Conservation (phyloP, 2,113 vertebrate species). For the Corythaeola cristata region DNA sequence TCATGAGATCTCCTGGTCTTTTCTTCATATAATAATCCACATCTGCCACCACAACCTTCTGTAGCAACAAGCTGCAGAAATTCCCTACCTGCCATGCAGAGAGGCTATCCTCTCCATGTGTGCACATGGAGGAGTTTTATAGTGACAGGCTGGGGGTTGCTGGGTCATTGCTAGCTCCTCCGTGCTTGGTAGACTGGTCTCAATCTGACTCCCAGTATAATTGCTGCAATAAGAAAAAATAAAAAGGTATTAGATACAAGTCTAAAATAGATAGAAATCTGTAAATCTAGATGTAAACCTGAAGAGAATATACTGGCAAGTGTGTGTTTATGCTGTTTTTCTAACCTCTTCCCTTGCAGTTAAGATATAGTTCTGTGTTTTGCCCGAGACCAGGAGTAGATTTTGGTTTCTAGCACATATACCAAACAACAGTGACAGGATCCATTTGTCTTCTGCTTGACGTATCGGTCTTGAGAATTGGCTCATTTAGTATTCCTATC, state of each 20-base stretch:
- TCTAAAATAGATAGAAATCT: background rate
- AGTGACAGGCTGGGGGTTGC: background rate
- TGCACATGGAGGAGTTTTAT: accelerated
- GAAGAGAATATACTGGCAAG: background rate
- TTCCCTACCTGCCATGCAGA: background rate
- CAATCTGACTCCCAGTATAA: background rate
- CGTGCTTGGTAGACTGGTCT: background rate
- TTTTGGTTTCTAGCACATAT: background rate
- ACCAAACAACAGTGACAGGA: background rate
- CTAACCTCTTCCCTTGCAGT: background rate
- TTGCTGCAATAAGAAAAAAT: background rate
- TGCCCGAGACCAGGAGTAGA: background rate
- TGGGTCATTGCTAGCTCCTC: background rate
- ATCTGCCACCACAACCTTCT: accelerated
- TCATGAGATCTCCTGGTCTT: background rate
- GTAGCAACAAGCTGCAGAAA: background rate
- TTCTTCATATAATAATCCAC: background rate
- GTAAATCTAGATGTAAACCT: background rate
- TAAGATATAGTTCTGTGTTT: background rate
- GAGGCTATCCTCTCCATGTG: background rate
- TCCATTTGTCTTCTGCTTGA: background rate
- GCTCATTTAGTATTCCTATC: background rate
- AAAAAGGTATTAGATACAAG: background rate
- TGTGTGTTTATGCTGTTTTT: background rate
- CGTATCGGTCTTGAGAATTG: background rate